These are phyloP conservation scores for Brachionus asplanchnoidis DNA, from an alignment of 1,140 invertebrate species.

Conservation along the genomic window DNA sequence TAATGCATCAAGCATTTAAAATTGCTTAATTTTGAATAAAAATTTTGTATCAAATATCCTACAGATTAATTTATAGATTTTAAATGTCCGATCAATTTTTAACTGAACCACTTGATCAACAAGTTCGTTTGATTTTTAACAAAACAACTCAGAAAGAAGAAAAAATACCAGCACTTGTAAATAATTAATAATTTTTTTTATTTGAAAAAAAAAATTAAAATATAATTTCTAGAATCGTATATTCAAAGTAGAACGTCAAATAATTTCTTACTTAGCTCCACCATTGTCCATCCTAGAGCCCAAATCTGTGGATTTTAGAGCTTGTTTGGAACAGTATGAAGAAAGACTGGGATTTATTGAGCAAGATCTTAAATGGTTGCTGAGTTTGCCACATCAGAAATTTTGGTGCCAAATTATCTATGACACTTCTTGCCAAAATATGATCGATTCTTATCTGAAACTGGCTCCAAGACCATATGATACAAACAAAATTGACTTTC, in stretches of 20 bases:
- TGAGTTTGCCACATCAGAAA: constrained; percentile 28
- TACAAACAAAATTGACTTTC: not conserved
- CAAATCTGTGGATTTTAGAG: not conserved
- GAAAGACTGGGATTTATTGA: not conserved
- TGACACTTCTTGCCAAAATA: not conserved
- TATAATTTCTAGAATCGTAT: not conserved
- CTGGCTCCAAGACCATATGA: constrained; percentile 22
- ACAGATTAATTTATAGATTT: not conserved
- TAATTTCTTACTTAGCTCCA: not conserved
- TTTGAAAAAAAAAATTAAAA: not conserved
- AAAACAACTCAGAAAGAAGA: constrained; percentile 36
- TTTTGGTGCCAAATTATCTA: constrained; percentile 39
- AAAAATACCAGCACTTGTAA: constrained; percentile 36
- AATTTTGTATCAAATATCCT: not conserved
- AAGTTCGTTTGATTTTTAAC: not conserved
- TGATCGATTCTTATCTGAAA: constrained; percentile 31
- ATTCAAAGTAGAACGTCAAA: constrained; percentile 23
- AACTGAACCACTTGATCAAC: constrained; percentile 14
- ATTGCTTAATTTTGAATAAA: not conserved
- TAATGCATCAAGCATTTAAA: not conserved
- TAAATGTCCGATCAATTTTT: not conserved
- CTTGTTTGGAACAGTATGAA: constrained; percentile 6
- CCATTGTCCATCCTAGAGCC: not conserved
- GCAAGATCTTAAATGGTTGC: constrained; percentile 34
- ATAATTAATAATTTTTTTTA: not conserved